Evolutionary conservation across 2,113 vertebrate species (phyloP), one percentile per base, ranked within the genome.

Genomic region (Microcebus murinus): DNA sequence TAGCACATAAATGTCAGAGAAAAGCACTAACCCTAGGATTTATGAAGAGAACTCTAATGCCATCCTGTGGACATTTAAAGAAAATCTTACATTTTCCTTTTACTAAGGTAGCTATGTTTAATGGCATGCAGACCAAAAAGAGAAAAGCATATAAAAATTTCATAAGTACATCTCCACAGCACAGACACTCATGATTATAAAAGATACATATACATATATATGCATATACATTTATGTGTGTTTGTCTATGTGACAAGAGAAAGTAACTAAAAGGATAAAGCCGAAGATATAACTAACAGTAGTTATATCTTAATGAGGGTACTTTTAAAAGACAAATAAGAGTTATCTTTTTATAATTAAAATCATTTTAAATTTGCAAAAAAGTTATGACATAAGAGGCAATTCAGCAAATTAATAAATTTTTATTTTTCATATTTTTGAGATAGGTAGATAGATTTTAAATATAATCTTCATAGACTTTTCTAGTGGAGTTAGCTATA

Each of bases 1-100:
- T 95, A 89, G 45, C 82, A 1, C 95, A 97, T 96, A 74, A 97
- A 97, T 97, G 97, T 89, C 80, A 98, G 94, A 70, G 42, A 92
- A 98, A 97, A 97, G 59, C 77, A 93, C 2, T 45, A 92, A 94
- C 83, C 8, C 74, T 48, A 65, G 36, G 59, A 79, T 97, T 93
- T 96, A 42, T 71, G 31, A 63, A 70, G 63, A 77, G 31, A 91
- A 39, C 84, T 90, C 90, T 96, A 65, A 97, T 98, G 93, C 96
- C 96, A 97, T 96, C 97, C 83, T 83, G 86, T 95, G 76, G 92
- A 36, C 48, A 82, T 1, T 87, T 45, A 96, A 71, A 27, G 92
- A 96, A 97, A 45, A 94, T 73, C 88, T 83, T 9, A 65, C 8
- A 4, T 1, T 4, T 85, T 94, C 61, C 4, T 48, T 73, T 87